These are phyloP conservation scores for Diarsia mendica DNA, from an alignment of 2,888 invertebrate genomes.

Conservation along the genomic window DNA sequence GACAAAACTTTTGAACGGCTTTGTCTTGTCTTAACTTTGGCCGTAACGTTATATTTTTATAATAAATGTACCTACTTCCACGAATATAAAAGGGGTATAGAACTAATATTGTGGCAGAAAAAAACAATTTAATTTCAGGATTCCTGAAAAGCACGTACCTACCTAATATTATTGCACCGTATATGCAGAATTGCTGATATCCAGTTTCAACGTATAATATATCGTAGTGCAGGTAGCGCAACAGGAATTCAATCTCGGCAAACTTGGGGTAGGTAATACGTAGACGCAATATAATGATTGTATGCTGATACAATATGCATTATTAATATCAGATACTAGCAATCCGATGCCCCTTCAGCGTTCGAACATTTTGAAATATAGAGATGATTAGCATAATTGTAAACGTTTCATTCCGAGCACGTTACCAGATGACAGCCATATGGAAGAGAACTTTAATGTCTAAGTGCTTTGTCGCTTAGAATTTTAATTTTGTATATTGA, in stretches of 20 bases:
- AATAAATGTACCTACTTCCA: background rate
- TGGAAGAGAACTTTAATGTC: background rate
- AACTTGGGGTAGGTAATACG: constrained; percentile 19
- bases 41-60: background rate
- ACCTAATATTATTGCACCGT: background rate
- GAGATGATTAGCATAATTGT: constrained; percentile 28
- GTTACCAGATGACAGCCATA: constrained; percentile 3
- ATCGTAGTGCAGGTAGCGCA: background rate
- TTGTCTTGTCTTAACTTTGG: background rate
- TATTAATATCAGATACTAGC: constrained; percentile 24
- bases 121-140: background rate
- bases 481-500: background rate
- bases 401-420: constrained; percentile 22
- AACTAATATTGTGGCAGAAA: background rate
- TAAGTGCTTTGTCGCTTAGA: background rate
- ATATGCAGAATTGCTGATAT: background rate
- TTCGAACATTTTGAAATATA: constrained; percentile 25
- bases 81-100: background rate
- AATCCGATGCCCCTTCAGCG: background rate
- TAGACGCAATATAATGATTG: constrained; percentile 12
- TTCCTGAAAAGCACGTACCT: background rate
- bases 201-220: background rate
- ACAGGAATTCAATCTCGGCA: constrained; percentile 27
- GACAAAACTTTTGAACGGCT: constrained; percentile 14
- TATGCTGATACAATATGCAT: constrained; percentile 31